Base-by-base conservation (phyloP, 1,140 invertebrate genomes). In the Cherax destructor region DNA sequence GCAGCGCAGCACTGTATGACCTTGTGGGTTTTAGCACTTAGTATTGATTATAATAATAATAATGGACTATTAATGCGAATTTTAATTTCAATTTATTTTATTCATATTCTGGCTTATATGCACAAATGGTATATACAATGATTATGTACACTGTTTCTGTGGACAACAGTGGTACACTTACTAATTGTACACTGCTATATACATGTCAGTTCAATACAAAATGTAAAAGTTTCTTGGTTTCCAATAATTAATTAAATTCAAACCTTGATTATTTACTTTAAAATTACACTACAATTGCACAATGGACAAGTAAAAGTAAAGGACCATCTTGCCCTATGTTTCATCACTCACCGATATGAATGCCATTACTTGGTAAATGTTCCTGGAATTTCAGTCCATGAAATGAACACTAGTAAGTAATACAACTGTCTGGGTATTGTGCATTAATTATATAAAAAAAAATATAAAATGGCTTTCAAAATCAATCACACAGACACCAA, bases 91-190 rank as follows among this genome's bases (percentile, higher is more conserved):
- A 24, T 74, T 81, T 80, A 56, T 50, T 69, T 88, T 50, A 80
- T 88, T 81, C 41, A 78, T 72, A 83, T 81, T 88, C 30, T 88
- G 59, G 47, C 83, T 86, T 47, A 74, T 88, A 88, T 88, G 61
- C 87, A 88, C 87, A 88, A 81, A 88, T 88, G 87, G 65, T 88
- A 88, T 88, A 81, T 88, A 88, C 87, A 88, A 88, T 88, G 87
- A 80, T 80, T 88, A 88, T 83, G 87, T 78, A 88, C 78, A 88
- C 78, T 83, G 78, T n/a, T 81, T 49, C 87, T 76, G 18, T 77
- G 76, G 85, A 72, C 74, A 86, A 77, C 84, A 86, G 85, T 88
- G 41, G 61, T 74, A 88, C 87, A 61, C 30, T 74, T 74, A 24
- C 69, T 24, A 21, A 50, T 81, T 81, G 59, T 83, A 88, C 78